These are phyloP conservation scores for Agrotis ipsilon DNA, from an alignment of 2,888 invertebrate species.

Conservation along the genomic window DNA sequence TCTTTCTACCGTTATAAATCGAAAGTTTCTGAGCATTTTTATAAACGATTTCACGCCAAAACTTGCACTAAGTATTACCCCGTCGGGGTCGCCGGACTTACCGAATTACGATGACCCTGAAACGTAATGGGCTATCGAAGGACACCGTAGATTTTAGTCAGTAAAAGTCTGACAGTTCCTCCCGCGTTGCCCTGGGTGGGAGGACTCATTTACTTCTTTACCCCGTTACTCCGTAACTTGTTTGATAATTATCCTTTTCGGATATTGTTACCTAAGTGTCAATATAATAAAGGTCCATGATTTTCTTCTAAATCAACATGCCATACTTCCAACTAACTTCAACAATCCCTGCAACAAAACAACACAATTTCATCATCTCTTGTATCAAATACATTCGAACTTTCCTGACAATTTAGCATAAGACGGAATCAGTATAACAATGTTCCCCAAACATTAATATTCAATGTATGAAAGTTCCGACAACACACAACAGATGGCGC, in stretches of 20 bases:
- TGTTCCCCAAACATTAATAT: conserved; percentile 41
- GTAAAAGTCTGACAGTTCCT: no score
- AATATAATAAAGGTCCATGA: not conserved
- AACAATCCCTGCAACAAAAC: not conserved
- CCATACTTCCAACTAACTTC: not conserved
- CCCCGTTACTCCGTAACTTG: no score
- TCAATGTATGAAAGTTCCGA: conserved; percentile 51
- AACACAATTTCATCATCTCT: not conserved
- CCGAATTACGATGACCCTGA: no score
- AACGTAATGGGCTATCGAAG: no score
- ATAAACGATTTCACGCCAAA: no score
- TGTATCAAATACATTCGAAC: not conserved
- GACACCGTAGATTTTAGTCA: no score
- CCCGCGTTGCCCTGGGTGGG: no score
- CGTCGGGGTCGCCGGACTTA: no score
- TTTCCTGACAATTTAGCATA: conserved; percentile 30
- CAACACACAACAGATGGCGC: conserved; percentile 43
- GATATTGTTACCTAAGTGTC: not conserved
- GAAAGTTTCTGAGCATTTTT: no score
- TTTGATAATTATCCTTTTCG: no score
- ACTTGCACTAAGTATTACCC: no score
- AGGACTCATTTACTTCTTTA: no score
- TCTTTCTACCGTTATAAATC: not conserved
- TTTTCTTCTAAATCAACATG: not conserved
- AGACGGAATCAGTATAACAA: conserved; percentile 19